Percentiles rank a stretch among this genome's conserved stretches.
These are phyloP conservation scores for Eristalis pertinax DNA, from an alignment of 2,888 invertebrate species.

Conservation along the genomic window DNA sequence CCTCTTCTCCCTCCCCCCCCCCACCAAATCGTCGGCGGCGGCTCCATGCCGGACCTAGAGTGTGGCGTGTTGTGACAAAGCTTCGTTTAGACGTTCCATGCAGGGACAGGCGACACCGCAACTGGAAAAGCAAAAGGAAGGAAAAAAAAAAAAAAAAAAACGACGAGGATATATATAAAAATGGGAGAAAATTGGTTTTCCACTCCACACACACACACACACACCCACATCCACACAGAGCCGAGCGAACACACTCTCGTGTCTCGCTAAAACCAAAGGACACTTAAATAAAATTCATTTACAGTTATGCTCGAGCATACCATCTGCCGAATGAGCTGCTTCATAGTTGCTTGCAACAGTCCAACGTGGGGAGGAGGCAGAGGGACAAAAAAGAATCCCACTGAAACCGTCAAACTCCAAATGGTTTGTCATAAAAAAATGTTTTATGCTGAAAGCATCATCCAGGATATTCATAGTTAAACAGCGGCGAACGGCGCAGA, in stretches of 20 bases:
- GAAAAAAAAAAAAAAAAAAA: slow-evolving; percentile 11
- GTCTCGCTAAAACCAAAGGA: slow-evolving; percentile 37
- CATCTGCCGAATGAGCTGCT: slow-evolving; percentile 55
- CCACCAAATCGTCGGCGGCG: background rate
- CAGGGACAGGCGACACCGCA: slow-evolving; percentile 16
- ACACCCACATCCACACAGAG: too few relatives aligned
- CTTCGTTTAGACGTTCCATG: slow-evolving; percentile 24
- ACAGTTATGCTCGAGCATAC: slow-evolving; percentile 56
- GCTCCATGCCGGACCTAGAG: slow-evolving; percentile 16
- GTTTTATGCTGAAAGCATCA: slow-evolving; percentile 65
- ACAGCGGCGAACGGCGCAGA: slow-evolving; percentile 11
- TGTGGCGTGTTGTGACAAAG: slow-evolving; percentile 51
- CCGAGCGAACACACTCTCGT: background rate
- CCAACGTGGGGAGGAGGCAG: background rate
- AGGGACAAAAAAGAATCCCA: slow-evolving; percentile 1
- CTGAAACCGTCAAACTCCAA: slow-evolving; percentile 52
- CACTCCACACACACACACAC: slow-evolving; percentile 33
- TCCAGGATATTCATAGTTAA: slow-evolving; percentile 63
- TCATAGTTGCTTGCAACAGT: slow-evolving; percentile 14
- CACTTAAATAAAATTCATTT: slow-evolving; percentile 67
- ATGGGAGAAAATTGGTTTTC: slow-evolving; percentile 68
- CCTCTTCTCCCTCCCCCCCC: slow-evolving; percentile 10
- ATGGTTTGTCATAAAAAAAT: slow-evolving; percentile 64
- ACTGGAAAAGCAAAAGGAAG: slow-evolving; percentile 16
- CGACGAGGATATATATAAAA: background rate